Evolutionary conservation across 2,888 invertebrate genomes (phyloP).

Genomic region (Scaeva pyrastri): DNA sequence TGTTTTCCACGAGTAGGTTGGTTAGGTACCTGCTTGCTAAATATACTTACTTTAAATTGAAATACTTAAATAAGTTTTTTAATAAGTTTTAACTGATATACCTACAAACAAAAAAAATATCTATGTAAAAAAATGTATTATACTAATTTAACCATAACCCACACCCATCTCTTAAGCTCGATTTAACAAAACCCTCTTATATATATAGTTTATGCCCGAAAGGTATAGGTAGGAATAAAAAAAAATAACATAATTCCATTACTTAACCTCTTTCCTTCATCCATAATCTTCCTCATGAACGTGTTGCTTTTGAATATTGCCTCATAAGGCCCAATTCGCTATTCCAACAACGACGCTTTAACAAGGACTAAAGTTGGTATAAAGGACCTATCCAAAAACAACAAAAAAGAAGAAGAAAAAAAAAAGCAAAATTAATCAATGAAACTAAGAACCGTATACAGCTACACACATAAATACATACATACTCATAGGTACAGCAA

Average conservation of each 20-base stretch:
- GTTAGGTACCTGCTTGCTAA: no score
- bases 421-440: slow-evolving; percentile 61
- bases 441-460: slow-evolving; percentile 36
- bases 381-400: no score
- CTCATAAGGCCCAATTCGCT: slow-evolving; percentile 27
- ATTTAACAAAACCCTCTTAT: slow-evolving; percentile 33
- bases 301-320: slow-evolving; percentile 43
- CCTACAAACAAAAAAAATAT: no score
- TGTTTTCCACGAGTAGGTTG: no score
- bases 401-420: slow-evolving; percentile 5
- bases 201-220: background rate
- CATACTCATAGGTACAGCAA: slow-evolving; percentile 9
- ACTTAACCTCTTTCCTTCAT: slow-evolving; percentile 22
- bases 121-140: background rate
- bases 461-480: no score
- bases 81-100: no score
- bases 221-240: background rate
- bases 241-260: slow-evolving; percentile 35
- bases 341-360: background rate
- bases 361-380: slow-evolving; percentile 14
- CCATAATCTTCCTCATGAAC: background rate
- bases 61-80: no score
- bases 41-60: no score
- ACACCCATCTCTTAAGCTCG: slow-evolving; percentile 15
- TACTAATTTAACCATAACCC: background rate